These are phyloP conservation scores for Tragelaphus buxtoni DNA, from an alignment of 2,113 vertebrate genomes.

Conservation along the genomic window DNA sequence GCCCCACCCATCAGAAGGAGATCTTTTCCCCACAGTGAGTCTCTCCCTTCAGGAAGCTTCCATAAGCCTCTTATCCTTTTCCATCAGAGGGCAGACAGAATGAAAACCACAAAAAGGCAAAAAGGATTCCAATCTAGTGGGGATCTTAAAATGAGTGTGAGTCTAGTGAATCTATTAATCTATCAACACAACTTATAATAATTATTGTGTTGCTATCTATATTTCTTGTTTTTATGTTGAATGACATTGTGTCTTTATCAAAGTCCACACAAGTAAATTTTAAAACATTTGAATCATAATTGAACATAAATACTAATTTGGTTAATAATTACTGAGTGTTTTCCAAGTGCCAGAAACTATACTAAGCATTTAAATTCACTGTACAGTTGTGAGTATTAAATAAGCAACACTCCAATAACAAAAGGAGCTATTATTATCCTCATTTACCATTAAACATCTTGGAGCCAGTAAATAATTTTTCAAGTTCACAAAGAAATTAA, in stretches of 20 bases:
- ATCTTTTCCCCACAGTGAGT: not conserved
- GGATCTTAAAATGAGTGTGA: not conserved
- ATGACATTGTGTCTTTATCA: not conserved
- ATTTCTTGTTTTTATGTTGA: not conserved
- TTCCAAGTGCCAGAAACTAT: conserved; percentile 11
- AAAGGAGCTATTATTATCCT: conserved; percentile 28
- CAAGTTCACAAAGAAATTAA: conserved; percentile 13
- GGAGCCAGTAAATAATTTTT: conserved; percentile 22
- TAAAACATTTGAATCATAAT: conserved; percentile 23
- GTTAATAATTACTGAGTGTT: conserved; percentile 30
- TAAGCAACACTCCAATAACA: not conserved
- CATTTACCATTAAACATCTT: not conserved
- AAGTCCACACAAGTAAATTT: not conserved
- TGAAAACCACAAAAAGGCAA: not conserved
- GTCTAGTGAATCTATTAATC: not conserved
- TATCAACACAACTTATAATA: not conserved
- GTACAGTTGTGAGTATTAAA: not conserved
- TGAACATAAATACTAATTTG: not conserved
- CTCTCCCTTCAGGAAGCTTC: not conserved
- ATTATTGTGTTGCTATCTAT: not conserved
- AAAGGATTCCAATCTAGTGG: not conserved
- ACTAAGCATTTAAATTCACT: conserved; percentile 11
- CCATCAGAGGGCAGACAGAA: not conserved
- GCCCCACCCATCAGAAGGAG: not conserved
- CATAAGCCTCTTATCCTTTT: not conserved